These are phyloP conservation scores for Uromys caudimaculatus DNA, from an alignment of 2,797 vertebrate species.

Conservation along the genomic window DNA sequence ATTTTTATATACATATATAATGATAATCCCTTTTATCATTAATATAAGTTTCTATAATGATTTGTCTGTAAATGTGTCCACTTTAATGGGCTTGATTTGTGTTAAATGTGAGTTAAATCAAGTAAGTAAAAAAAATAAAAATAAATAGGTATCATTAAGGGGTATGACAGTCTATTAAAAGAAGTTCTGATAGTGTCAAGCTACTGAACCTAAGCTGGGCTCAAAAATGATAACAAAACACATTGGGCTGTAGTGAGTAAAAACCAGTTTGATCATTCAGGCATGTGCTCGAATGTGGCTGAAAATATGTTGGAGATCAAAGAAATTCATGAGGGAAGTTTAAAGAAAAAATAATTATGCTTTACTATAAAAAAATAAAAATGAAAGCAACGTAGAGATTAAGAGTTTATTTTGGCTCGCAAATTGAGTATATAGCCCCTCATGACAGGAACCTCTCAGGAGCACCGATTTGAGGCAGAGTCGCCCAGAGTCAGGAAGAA, in stretches of 20 bases:
- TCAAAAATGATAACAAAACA: background rate
- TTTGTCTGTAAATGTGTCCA: background rate
- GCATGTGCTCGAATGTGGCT: background rate
- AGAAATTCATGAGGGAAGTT: background rate
- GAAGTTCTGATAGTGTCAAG: background rate
- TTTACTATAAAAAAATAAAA: background rate
- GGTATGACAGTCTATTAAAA: background rate
- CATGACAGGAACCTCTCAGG: too few species aligned
- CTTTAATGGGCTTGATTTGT: background rate
- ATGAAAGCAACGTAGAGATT: background rate
- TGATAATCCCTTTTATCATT: too few species aligned
- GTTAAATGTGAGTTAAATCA: background rate
- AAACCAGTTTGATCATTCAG: background rate
- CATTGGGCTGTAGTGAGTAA: background rate
- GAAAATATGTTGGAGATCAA: background rate
- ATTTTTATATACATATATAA: too few species aligned
- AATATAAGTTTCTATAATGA: background rate
- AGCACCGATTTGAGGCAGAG: background rate
- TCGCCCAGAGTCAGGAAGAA: background rate
- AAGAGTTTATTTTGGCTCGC: background rate
- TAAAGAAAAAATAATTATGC: background rate
- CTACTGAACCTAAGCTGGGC: background rate
- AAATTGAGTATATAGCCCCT: accelerated
- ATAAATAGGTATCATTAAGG: background rate
- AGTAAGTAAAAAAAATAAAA: too few species aligned